Evolutionary conservation across 37 sponge, comb jelly and placozoan genomes (phyloP).

Genomic region (Petrosia ficiformis): DNA sequence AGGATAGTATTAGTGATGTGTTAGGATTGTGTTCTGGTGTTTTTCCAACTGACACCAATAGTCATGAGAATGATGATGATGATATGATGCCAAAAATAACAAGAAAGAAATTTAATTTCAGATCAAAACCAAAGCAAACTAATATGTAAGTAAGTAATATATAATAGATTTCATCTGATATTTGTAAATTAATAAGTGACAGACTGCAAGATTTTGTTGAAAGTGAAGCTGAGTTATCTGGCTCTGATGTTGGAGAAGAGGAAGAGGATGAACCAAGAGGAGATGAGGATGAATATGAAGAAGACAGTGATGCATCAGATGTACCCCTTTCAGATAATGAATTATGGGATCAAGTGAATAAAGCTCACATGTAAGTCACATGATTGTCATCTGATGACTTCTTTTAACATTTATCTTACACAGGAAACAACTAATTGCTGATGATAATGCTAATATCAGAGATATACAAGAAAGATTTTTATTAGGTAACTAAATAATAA

Average conservation of each 20-base stretch:
- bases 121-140: slow-evolving; percentile 28
- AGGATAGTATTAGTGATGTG: slow-evolving; percentile 26
- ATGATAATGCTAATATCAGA: slow-evolving; percentile 75
- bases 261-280: slow-evolving; percentile 45
- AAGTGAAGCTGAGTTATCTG: slow-evolving; percentile 90
- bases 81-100: no score
- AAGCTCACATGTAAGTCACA: slow-evolving; percentile 74
- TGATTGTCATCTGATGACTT: not conserved
- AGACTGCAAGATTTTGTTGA: slow-evolving; percentile 80
- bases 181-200: no score
- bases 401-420: not conserved
- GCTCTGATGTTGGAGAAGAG: slow-evolving; percentile 68
- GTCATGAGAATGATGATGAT: not conserved
- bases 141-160: not conserved
- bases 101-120: slow-evolving; percentile 43
- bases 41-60: slow-evolving; percentile 26
- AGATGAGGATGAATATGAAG: slow-evolving; percentile 71
- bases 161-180: not conserved
- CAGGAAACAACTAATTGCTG: slow-evolving; percentile 74
- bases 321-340: slow-evolving; percentile 54
- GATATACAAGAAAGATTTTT: slow-evolving; percentile 81
- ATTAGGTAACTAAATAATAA: slow-evolving; percentile 31
- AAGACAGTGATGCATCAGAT: slow-evolving; percentile 54
- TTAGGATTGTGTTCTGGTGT: slow-evolving; percentile 63
- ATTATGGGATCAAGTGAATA: slow-evolving; percentile 77